Evolutionary conservation across 2,113 vertebrate species (phyloP), one percentile per base, ranked within the genome.

Genomic region (Monarcha castaneiventris): DNA sequence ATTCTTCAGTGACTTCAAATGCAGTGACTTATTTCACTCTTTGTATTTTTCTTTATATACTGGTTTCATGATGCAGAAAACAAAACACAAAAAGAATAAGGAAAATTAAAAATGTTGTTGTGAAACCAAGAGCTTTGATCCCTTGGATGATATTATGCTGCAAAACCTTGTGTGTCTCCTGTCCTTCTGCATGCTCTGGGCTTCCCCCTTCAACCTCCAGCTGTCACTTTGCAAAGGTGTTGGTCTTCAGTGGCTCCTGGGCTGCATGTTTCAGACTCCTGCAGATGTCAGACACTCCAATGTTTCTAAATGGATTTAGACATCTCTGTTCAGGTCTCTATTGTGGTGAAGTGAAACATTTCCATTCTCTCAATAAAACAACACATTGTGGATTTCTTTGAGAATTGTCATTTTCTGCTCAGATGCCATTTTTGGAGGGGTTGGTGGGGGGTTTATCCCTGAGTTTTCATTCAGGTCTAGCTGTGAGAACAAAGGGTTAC

Each of bases 391-490:
- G 5, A 29, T 58, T 84, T 83, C 7, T 61, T 67, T 8, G 8
- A 52, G 23, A 30, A 83, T 39, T 51, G 6, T 26, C 3, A 1
- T 14, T 54, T 30, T 51, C 59, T 7, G 3, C 6, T 68, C 17
- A 33, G 10, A n/a, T 2, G 3, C 1, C 0, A 13, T 35, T 80
- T 75, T 59, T 15, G 16, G 18, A 52, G 30, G 3, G 4, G 3
- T 4, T 72, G 10, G 3, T 51, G 35, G 1, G 9, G 19, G n/a
- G 6, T 54, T 61, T 61, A n/a, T 16, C 2, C 0, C n/a, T 37
- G 15, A 51, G 1, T 3, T 51, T 90, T 46, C 21, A 33, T 5
- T 3, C 39, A 46, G 16, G 8, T 64, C 14, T 10, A 11, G 2
- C 6, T 62, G 11, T 66, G 25, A 46, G 33, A 87, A 30, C 13